These are phyloP conservation scores for Palythoa grandiflora DNA, from an alignment of 92 coral and sea anemone species.

Conservation along the genomic window DNA sequence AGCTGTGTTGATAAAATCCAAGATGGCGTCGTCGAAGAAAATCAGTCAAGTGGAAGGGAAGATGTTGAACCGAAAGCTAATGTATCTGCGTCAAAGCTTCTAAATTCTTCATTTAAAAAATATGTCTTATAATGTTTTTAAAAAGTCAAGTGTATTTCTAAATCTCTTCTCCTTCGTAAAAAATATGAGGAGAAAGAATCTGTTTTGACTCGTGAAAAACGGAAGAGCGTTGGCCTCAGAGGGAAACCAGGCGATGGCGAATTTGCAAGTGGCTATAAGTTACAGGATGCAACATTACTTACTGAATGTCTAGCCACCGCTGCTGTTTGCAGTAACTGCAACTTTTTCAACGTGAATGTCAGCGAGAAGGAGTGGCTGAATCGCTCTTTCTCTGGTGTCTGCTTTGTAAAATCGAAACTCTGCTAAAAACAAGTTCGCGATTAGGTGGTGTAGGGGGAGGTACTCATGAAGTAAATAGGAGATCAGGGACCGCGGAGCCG, in stretches of 20 bases:
- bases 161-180: too few species aligned
- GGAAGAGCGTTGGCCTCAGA: conserved; percentile 26
- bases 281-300: conserved; percentile 64
- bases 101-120: conserved; percentile 56
- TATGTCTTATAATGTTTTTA: too few species aligned
- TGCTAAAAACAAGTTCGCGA: too few species aligned
- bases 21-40: conserved; percentile 13
- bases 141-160: too few species aligned
- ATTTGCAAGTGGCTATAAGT: conserved; percentile 57
- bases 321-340: too few species aligned
- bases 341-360: too few species aligned
- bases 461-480: too few species aligned
- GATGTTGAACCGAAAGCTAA: background rate
- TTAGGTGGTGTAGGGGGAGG: too few species aligned
- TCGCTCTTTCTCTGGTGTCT: too few species aligned
- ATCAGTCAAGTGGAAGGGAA: background rate
- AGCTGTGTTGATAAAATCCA: conserved; percentile 5
- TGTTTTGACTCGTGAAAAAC: conserved; percentile 49
- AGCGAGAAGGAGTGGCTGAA: too few species aligned
- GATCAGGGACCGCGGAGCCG: background rate
- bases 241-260: conserved; percentile 11
- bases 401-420: too few species aligned
- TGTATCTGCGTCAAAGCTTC: conserved; percentile 47
- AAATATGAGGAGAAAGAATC: conserved; percentile 26
- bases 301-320: conserved; percentile 54